These are phyloP conservation scores for Caenorhabditis becei DNA, from an alignment of 2,888 invertebrate genomes.

Conservation along the genomic window DNA sequence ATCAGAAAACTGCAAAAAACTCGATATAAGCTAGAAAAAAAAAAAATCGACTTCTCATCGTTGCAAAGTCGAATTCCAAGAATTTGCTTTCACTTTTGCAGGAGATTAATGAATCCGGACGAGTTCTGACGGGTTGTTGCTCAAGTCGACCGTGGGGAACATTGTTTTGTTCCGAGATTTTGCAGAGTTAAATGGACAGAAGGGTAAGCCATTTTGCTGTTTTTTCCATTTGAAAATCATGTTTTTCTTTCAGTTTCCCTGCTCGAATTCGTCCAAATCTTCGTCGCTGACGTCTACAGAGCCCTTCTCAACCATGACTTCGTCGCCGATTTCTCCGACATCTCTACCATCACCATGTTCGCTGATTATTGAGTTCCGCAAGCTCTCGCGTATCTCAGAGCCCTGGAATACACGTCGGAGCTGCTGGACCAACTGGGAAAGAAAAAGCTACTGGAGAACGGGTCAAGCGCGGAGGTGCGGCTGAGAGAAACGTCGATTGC, in stretches of 20 bases:
- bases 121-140: too few relatives aligned
- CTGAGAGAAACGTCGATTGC: conserved; percentile 94
- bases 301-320: conserved; percentile 85
- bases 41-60: conserved; percentile 97
- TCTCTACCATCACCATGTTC: conserved; percentile 92
- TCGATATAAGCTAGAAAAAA: too few relatives aligned
- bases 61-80: conserved; percentile 87
- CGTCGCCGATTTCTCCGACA: conserved; percentile 71
- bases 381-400: conserved; percentile 88
- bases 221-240: neutral
- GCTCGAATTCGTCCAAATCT: conserved; percentile 95
- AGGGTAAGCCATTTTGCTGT: too few relatives aligned
- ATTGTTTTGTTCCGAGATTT: conserved; percentile 93
- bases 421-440: conserved; percentile 86
- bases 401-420: conserved; percentile 86
- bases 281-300: conserved; percentile 94
- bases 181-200: conserved; percentile 86
- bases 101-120: too few relatives aligned
- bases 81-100: conserved; percentile 86
- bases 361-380: conserved; percentile 90
- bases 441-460: conserved; percentile 83
- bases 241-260: conserved; percentile 86
- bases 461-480: conserved; percentile 84
- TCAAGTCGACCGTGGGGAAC: conserved; percentile 88
- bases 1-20: too few relatives aligned